Percentiles rank a stretch among this genome's conserved stretches.
Evolutionary conservation across 2,888 invertebrate species (phyloP).

Genomic region (Hermaeophaga mercurialis): DNA sequence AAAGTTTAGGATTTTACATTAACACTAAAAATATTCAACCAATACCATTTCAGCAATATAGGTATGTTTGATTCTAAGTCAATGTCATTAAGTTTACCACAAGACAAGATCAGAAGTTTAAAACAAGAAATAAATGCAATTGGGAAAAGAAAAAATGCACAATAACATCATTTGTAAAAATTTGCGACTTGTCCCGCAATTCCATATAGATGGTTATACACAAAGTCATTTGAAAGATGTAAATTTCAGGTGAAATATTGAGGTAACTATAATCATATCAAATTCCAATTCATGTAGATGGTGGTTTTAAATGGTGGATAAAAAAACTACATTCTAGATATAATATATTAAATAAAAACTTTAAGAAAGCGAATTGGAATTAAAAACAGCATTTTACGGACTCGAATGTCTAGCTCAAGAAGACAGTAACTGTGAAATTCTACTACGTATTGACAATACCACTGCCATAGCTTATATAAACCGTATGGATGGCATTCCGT

Average conservation of each 20-base stretch:
- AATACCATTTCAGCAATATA: not conserved
- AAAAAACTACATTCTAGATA: too few relatives aligned
- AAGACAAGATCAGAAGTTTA: not conserved
- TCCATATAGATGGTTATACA: not conserved
- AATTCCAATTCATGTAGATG: too few relatives aligned
- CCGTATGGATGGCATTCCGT: slow-evolving; percentile 29
- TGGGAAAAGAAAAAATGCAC: not conserved
- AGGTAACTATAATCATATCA: not conserved
- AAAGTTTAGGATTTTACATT: not conserved
- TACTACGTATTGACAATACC: slow-evolving; percentile 18
- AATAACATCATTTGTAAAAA: not conserved
- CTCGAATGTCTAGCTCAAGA: not conserved
- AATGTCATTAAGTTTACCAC: not conserved
- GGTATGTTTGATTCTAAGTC: not conserved
- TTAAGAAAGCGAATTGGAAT: too few relatives aligned
- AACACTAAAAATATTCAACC: not conserved
- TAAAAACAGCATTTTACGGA: not conserved
- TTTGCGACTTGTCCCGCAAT: not conserved
- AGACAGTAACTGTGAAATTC: not conserved
- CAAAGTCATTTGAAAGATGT: not conserved
- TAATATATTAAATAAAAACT: too few relatives aligned
- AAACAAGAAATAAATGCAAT: not conserved
- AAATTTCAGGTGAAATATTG: not conserved
- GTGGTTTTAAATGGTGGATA: too few relatives aligned
- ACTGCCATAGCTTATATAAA: slow-evolving; percentile 33